phyloP scores from a whole-genome alignment of 2,888 invertebrate species.

The Lepas anatifera region DNA sequence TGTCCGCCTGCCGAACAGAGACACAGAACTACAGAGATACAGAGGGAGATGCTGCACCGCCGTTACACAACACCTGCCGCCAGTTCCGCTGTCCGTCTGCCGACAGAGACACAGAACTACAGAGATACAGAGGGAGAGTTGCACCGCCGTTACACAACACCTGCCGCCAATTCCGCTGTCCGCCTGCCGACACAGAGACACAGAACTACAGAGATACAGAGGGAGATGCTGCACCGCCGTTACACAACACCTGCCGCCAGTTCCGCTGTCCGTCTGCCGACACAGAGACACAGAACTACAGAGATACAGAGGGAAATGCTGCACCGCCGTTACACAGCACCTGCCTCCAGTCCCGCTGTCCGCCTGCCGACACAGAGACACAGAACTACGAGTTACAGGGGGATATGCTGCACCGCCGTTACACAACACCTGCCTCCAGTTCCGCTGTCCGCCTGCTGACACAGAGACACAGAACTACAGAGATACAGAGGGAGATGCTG shows the following conservation, averaged over 20 bases:
- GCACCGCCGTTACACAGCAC: slow-evolving; percentile 83
- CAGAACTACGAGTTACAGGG: too few species aligned
- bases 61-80: slow-evolving; percentile 81
- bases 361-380: slow-evolving; percentile 50
- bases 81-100: slow-evolving; percentile 73
- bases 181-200: slow-evolving; percentile 45
- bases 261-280: slow-evolving; percentile 62
- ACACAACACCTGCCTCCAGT: slow-evolving; percentile 80
- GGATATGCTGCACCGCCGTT: slow-evolving; percentile 88
- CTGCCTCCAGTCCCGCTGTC: slow-evolving; percentile 78
- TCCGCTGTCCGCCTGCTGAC: slow-evolving; percentile 61
- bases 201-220: slow-evolving; percentile 32
- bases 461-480: too few species aligned
- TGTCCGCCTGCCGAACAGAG: slow-evolving; percentile 50
- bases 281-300: slow-evolving; percentile 33
- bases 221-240: slow-evolving; percentile 86
- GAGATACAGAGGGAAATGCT: slow-evolving; percentile 55
- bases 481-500: too few species aligned
- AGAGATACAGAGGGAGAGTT: too few species aligned
- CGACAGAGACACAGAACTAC: slow-evolving; percentile 33
- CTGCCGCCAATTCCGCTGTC: slow-evolving; percentile 78
- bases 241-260: slow-evolving; percentile 82
- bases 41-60: slow-evolving; percentile 70
- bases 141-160: slow-evolving; percentile 83
- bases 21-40: slow-evolving; percentile 39